Evolutionary conservation across 2,888 invertebrate species (phyloP), one percentile per base, ranked within the genome.

Genomic region (Rotaria socialis): DNA sequence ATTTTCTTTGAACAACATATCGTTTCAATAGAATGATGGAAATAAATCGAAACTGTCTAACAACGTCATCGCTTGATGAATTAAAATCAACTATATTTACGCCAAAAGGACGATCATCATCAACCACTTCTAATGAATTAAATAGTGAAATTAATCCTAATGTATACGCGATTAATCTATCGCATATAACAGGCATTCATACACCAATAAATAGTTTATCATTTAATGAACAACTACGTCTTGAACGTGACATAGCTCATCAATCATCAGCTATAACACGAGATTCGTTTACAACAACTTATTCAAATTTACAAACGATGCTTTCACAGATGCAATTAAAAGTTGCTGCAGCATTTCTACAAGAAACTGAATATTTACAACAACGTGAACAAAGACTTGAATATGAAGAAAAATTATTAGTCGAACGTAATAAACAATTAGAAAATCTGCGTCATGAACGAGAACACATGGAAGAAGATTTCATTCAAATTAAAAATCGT

Each of bases 361-460:
- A 67, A 67, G 67, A 67, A 67, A 67, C 67, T 3, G 67, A 67
- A 67, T 67, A 67, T 19, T 67, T 67, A 67, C 67, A 67, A 67
- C 67, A 67, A 67, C 67, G 67, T 19, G 67, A 67, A 67, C 67
- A 67, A 67, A 35, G 67, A 35, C 67, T 67, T 67, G 67, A 67
- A 67, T 35, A 67, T 35, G 67, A 67, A 67, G 67, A 67, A 35
- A 35, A 35, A 7, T 19, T 19, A 7, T 67, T 67, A 35, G 14
- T 1, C 1, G 67, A 67, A 16, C 67, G 35, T 67, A 35, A 67
- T 16, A 35, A 19, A 67, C 67, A 67, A 67, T 35, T 67, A 67
- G 67, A 67, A 41, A 67, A 27, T 35, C 16, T 67, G 4, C 67
- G 67, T 19, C 19, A 67, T 67, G 67, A 67, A 67, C 67, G 67